A percentile compares a stretch with the other conserved stretches of the same genome.
Evolutionary conservation across 2,113 vertebrate species (phyloP).

Genomic region (Tympanuchus pallidicinctus): DNA sequence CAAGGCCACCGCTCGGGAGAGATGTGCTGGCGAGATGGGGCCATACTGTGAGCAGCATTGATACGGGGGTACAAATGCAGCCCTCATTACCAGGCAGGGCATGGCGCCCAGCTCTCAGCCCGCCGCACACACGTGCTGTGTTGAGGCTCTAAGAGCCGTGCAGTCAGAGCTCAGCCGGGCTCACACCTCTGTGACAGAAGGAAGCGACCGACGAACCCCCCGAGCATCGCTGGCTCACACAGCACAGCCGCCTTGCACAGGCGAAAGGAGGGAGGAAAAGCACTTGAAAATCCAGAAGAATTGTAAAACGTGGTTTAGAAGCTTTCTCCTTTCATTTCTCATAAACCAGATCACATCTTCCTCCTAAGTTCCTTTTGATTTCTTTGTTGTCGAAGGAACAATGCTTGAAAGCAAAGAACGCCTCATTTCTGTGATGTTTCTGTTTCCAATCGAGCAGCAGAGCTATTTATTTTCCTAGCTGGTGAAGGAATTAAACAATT

Average conservation of each 20-base stretch:
- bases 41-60: constrained; percentile 37
- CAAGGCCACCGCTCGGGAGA: constrained; percentile 45
- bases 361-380: constrained; percentile 60
- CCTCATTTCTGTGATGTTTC: constrained; percentile 70
- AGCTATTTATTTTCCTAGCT: constrained; percentile 78
- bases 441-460: constrained; percentile 68
- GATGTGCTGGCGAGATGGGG: constrained; percentile 65
- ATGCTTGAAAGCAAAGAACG: constrained; percentile 61
- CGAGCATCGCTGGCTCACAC: background rate
- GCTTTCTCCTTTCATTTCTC: constrained; percentile 66
- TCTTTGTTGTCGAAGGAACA: constrained; percentile 54
- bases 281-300: constrained; percentile 52
- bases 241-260: background rate
- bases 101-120: constrained; percentile 61
- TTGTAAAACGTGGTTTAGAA: constrained; percentile 19
- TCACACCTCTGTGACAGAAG: background rate
- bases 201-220: background rate
- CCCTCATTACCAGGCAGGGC: constrained; percentile 68
- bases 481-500: constrained; percentile 77
- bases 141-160: constrained; percentile 9
- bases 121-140: background rate
- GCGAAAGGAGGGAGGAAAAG: constrained; percentile 41
- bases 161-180: background rate
- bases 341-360: constrained; percentile 47
- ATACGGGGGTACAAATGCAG: constrained; percentile 30